These are phyloP conservation scores for Apotomis capreana DNA, from an alignment of 2,888 invertebrate genomes.

Conservation along the genomic window DNA sequence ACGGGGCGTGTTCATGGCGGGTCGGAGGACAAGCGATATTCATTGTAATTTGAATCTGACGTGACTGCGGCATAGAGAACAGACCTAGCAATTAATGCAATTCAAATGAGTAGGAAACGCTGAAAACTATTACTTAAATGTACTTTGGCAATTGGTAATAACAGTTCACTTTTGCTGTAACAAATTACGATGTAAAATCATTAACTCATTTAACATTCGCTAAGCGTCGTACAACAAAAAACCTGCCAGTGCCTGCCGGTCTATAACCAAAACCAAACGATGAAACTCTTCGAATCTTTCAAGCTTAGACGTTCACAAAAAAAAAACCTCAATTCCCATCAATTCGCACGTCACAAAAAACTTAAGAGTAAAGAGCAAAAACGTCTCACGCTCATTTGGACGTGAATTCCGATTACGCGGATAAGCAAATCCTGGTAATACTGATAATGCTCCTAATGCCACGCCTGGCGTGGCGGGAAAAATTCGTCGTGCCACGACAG, in stretches of 20 bases:
- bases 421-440: conserved; percentile 64
- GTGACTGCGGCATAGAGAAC: conserved; percentile 54
- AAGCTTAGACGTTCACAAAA: conserved; percentile 22
- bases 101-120: conserved; percentile 39
- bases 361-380: conserved; percentile 37
- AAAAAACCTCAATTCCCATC: conserved; percentile 34
- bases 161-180: conserved; percentile 12
- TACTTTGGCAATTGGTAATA: conserved; percentile 18
- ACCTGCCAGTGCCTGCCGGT: too few species aligned
- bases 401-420: conserved; percentile 67
- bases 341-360: conserved; percentile 40
- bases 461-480: conserved; percentile 59
- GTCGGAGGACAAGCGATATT: conserved; percentile 47
- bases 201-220: too few species aligned
- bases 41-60: conserved; percentile 57
- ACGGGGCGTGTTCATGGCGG: conserved; percentile 49
- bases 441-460: conserved; percentile 68
- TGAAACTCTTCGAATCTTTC: conserved; percentile 30
- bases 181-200: neutral
- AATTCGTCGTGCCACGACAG: conserved; percentile 68
- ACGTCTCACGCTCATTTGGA: conserved; percentile 45
- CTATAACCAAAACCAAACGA: conserved; percentile 8
- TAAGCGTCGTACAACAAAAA: too few species aligned
- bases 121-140: conserved; percentile 10
- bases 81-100: conserved; percentile 49